phyloP scores from a whole-genome alignment of 2,888 invertebrate genomes.

The Megastigmus dorsalis region DNA sequence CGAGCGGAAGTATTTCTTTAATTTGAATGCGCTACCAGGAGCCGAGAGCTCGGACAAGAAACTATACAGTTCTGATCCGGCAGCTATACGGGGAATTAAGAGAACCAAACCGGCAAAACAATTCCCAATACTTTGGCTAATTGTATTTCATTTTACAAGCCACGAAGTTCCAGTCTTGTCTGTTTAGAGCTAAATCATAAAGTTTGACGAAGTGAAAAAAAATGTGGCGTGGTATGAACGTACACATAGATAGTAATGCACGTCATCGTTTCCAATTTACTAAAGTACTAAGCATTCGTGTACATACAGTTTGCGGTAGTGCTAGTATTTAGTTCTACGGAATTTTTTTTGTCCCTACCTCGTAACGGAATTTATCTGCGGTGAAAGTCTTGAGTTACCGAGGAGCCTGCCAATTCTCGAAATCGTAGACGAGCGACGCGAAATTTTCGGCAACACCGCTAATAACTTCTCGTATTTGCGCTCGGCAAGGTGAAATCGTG shows the following conservation, averaged over 20 bases:
- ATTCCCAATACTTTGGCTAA: background rate
- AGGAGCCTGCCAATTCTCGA: background rate
- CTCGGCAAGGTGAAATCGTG: background rate
- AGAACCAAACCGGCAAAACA: background rate
- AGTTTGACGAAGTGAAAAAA: too few relatives aligned
- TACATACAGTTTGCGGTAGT: too few relatives aligned
- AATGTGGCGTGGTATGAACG: too few relatives aligned
- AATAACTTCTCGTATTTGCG: constrained; percentile 35
- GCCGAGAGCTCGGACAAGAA: too few relatives aligned
- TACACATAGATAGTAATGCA: too few relatives aligned
- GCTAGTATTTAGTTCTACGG: too few relatives aligned
- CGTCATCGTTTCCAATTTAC: constrained; percentile 26
- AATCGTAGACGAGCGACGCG: too few relatives aligned
- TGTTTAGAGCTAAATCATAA: constrained; percentile 20
- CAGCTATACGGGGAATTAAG: background rate
- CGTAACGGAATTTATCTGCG: constrained; percentile 7
- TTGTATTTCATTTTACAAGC: background rate
- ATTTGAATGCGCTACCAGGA: constrained; percentile 2
- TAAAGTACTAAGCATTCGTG: constrained; percentile 2
- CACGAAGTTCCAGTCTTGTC: background rate
- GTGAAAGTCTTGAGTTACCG: constrained; percentile 15
- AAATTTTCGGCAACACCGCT: constrained; percentile 18
- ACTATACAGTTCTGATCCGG: background rate
- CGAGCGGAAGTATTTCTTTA: background rate
- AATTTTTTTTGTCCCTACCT: constrained; percentile 4